phyloP scores from a whole-genome alignment of 2,797 vertebrate species.

The Spheniscus humboldti region DNA sequence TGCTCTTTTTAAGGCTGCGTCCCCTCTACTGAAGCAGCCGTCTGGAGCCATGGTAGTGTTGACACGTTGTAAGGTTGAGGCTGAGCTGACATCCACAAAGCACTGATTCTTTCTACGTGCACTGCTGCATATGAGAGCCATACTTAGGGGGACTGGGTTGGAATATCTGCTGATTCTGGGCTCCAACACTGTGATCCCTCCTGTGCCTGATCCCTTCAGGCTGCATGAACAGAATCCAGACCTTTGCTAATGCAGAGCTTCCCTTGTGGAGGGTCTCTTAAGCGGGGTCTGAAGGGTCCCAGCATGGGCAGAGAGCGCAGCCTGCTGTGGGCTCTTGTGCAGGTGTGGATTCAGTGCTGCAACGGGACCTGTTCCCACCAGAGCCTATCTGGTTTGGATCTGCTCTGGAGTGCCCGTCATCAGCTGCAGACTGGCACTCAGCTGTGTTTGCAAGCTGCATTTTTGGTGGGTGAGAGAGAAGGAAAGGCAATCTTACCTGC shows the following conservation, averaged over 20 bases:
- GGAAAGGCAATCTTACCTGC: background rate
- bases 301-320: background rate
- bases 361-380: rapidly evolving
- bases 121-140: background rate
- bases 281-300: background rate
- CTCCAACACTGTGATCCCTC: background rate
- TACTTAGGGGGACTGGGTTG: background rate
- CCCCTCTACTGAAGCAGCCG: background rate
- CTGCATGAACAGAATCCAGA: background rate
- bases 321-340: rapidly evolving
- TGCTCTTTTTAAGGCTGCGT: background rate
- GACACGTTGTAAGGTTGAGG: background rate
- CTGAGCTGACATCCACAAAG: background rate
- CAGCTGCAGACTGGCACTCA: background rate
- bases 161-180: background rate
- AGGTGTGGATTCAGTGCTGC: background rate
- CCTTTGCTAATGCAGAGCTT: background rate
- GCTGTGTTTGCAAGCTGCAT: background rate
- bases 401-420: background rate
- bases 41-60: rapidly evolving
- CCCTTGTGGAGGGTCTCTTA: background rate
- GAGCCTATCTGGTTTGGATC: background rate
- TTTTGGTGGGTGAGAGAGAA: background rate
- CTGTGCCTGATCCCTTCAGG: background rate
- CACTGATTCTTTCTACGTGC: background rate